These are phyloP conservation scores for Mesocentrotus franciscanus DNA, from an alignment of 53 echinoderm and acorn worm genomes.

Conservation along the genomic window DNA sequence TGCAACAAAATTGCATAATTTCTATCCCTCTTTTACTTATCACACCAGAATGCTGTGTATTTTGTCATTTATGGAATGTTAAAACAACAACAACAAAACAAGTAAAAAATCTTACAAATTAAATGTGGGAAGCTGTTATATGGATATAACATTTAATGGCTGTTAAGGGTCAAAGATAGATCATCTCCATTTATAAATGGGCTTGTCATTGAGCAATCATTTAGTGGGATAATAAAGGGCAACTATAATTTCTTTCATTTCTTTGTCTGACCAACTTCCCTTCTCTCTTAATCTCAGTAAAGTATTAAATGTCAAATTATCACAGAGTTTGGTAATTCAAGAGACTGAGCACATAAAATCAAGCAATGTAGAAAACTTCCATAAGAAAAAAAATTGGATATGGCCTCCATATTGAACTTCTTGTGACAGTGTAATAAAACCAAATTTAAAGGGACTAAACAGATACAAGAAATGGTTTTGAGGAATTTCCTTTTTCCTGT, in stretches of 20 bases:
- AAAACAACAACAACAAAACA: too few relatives aligned
- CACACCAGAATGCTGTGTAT: too few relatives aligned
- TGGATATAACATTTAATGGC: too few relatives aligned
- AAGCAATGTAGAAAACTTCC: neutral
- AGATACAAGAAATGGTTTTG: neutral
- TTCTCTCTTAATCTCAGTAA: neutral
- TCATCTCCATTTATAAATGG: too few relatives aligned
- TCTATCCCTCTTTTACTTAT: too few relatives aligned
- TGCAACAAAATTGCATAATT: too few relatives aligned
- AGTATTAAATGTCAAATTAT: slow-evolving; percentile 6
- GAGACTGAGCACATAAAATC: neutral
- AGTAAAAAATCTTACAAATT: too few relatives aligned
- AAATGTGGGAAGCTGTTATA: too few relatives aligned
- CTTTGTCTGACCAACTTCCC: neutral
- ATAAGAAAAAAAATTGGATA: neutral
- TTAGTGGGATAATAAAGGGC: neutral
- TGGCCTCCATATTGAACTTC: neutral
- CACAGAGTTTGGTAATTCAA: neutral
- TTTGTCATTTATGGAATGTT: too few relatives aligned
- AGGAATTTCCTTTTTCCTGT: neutral
- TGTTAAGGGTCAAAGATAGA: too few relatives aligned
- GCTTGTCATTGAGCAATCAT: neutral
- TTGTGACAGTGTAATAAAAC: neutral
- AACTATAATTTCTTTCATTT: neutral
- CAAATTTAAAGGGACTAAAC: neutral